Evolutionary conservation across 1,140 invertebrate species (phyloP).

Genomic region (Caenorhabditis brenneri): DNA sequence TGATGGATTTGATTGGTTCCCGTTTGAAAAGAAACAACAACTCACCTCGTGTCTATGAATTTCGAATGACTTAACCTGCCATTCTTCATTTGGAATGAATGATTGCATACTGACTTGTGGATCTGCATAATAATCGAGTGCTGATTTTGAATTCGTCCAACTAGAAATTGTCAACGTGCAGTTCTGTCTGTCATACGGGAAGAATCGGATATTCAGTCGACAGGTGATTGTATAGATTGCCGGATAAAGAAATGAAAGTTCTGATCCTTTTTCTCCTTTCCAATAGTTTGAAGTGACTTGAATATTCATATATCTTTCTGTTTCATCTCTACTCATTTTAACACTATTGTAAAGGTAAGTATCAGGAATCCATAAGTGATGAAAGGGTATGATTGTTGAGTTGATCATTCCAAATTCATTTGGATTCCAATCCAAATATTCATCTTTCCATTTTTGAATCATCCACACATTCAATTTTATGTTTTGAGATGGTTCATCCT

Average conservation of each 20-base stretch:
- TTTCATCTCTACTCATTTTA: slow-evolving; percentile 69
- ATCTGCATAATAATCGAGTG: slow-evolving; percentile 68
- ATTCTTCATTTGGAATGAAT: slow-evolving; percentile 69
- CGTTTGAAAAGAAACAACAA: not conserved
- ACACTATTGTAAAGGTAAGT: slow-evolving; percentile 69
- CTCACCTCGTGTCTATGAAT: slow-evolving; percentile 67
- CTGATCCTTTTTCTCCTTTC: slow-evolving; percentile 64
- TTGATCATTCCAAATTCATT: slow-evolving; percentile 64
- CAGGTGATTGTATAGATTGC: slow-evolving; percentile 64
- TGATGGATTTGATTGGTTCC: not conserved
- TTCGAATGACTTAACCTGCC: slow-evolving; percentile 67
- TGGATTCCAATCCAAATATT: slow-evolving; percentile 66
- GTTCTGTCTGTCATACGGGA: slow-evolving; percentile 70
- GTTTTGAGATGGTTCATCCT: slow-evolving; percentile 69
- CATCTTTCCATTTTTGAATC: slow-evolving; percentile 69
- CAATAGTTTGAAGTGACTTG: slow-evolving; percentile 61
- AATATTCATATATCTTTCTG: slow-evolving; percentile 70
- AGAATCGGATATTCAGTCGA: slow-evolving; percentile 68
- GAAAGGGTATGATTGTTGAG: slow-evolving; percentile 66
- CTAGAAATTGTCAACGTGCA: slow-evolving; percentile 69
- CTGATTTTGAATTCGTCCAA: slow-evolving; percentile 69
- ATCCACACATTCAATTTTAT: slow-evolving; percentile 70
- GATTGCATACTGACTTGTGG: slow-evolving; percentile 65
- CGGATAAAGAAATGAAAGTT: slow-evolving; percentile 68
- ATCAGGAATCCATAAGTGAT: slow-evolving; percentile 67